Conservation (phyloP, 2,888 invertebrate genomes). For the Tribolium freemani region DNA sequence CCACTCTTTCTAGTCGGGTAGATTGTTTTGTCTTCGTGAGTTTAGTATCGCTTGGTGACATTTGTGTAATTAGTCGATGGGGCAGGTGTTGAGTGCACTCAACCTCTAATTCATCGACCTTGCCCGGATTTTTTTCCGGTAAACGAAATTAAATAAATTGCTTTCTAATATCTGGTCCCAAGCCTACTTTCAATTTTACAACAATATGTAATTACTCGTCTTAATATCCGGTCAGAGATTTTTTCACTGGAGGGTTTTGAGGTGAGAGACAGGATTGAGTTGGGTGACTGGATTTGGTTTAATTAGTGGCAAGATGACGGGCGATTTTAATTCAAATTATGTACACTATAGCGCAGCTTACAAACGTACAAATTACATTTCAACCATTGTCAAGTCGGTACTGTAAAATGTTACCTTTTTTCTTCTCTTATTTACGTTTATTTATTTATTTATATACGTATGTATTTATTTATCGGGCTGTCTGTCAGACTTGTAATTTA, state of each 20-base stretch:
- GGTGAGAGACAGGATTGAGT: slow-evolving; percentile 14
- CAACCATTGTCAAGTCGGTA: slow-evolving; percentile 53
- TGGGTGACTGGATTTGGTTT: slow-evolving; percentile 56
- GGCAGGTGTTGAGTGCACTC: background rate
- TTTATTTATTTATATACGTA: slow-evolving; percentile 50
- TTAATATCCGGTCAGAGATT: slow-evolving; percentile 30
- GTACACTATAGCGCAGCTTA: slow-evolving; percentile 56
- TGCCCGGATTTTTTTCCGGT: slow-evolving; percentile 34
- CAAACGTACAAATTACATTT: slow-evolving; percentile 63
- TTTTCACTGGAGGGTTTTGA: slow-evolving; percentile 2
- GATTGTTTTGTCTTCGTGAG: slow-evolving; percentile 56
- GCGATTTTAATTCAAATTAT: slow-evolving; percentile 62
- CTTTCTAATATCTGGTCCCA: slow-evolving; percentile 40
- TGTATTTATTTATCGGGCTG: slow-evolving; percentile 51
- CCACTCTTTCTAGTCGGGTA: slow-evolving; percentile 28
- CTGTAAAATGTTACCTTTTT: slow-evolving; percentile 42
- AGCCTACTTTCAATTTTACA: slow-evolving; percentile 44
- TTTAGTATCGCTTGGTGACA: slow-evolving; percentile 57
- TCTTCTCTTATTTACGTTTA: slow-evolving; percentile 50
- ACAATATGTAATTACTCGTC: slow-evolving; percentile 48
- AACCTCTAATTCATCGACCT: slow-evolving; percentile 18
- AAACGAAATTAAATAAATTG: slow-evolving; percentile 38
- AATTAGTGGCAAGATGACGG: slow-evolving; percentile 63
- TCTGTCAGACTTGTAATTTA: slow-evolving; percentile 50
- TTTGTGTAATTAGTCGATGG: slow-evolving; percentile 36